A percentile compares a stretch with the other conserved stretches of the same genome.
These are phyloP conservation scores for Dynastes tityus DNA, from an alignment of 2,888 invertebrate species.

Conservation along the genomic window DNA sequence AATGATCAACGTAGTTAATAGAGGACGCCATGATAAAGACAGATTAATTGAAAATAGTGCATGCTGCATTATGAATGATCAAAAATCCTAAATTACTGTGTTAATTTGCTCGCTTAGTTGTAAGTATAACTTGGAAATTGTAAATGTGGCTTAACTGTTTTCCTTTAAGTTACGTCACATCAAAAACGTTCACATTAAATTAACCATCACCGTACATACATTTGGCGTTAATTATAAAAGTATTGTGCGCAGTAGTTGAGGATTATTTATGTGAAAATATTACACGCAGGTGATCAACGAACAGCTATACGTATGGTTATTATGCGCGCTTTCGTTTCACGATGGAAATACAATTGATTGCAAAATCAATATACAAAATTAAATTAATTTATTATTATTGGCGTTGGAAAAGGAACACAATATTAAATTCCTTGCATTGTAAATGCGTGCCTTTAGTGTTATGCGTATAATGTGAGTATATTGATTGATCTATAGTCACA, in stretches of 20 bases:
- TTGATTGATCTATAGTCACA: slow-evolving; percentile 1
- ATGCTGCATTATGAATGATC: too few relatives aligned
- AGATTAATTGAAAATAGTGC: too few relatives aligned
- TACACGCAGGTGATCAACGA: slow-evolving; percentile 33
- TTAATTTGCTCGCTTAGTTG: too few relatives aligned
- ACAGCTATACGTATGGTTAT: background rate
- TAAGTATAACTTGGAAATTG: too few relatives aligned
- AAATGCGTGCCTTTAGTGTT: background rate
- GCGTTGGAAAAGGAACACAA: background rate
- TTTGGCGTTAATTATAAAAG: slow-evolving; percentile 37
- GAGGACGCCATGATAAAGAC: too few relatives aligned
- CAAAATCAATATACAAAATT: slow-evolving; percentile 33
- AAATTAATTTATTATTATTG: slow-evolving; percentile 37
- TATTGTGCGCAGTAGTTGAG: slow-evolving; percentile 36
- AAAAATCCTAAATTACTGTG: too few relatives aligned
- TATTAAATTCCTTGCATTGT: slow-evolving; percentile 16
- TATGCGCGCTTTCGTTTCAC: slow-evolving; percentile 15
- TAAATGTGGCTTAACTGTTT: too few relatives aligned
- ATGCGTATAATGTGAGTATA: too few relatives aligned
- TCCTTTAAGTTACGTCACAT: too few relatives aligned
- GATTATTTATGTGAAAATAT: slow-evolving; percentile 36
- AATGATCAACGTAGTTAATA: too few relatives aligned
- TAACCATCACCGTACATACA: background rate
- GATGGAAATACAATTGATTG: slow-evolving; percentile 34
- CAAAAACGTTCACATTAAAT: background rate